These are phyloP conservation scores for Hipposideros larvatus DNA, from an alignment of 2,797 vertebrate genomes.

Conservation along the genomic window DNA sequence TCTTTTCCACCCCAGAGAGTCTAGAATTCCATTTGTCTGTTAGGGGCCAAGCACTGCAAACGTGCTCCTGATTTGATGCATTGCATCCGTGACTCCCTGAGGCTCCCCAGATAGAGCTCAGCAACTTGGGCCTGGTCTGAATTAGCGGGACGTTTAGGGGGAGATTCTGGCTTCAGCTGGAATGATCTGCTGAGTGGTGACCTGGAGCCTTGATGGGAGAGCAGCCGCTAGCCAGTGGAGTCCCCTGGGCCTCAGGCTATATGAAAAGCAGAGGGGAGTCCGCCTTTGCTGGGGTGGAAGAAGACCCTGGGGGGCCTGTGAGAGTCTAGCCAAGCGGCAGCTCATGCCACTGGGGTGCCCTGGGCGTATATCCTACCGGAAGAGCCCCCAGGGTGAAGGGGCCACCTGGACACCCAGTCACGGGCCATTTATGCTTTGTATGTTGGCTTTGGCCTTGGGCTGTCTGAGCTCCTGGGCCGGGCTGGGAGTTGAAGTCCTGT, in stretches of 20 bases:
- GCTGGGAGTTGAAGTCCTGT: background rate
- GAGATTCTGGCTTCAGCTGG: background rate
- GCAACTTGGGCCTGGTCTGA: slow-evolving; percentile 66
- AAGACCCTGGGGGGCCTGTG: background rate
- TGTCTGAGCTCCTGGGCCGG: background rate
- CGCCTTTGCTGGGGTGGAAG: background rate
- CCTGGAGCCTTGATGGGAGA: background rate
- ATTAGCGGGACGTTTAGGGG: slow-evolving; percentile 36
- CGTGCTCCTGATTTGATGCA: slow-evolving; percentile 12
- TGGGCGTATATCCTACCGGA: fast-evolving
- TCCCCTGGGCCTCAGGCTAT: background rate
- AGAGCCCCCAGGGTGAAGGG: fast-evolving
- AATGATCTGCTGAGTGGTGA: background rate
- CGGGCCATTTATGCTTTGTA: fast-evolving
- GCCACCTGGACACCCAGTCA: fast-evolving
- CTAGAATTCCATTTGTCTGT: slow-evolving; percentile 43
- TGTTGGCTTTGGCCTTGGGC: fast-evolving
- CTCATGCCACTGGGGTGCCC: background rate
- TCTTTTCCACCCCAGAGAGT: background rate
- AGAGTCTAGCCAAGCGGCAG: fast-evolving
- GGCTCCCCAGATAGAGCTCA: background rate
- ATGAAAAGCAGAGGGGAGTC: background rate
- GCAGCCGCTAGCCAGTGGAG: fast-evolving
- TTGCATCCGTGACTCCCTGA: background rate
- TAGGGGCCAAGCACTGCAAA: background rate